Conservation (phyloP, 2,888 invertebrate species). For the Podabrus alpinus region DNA sequence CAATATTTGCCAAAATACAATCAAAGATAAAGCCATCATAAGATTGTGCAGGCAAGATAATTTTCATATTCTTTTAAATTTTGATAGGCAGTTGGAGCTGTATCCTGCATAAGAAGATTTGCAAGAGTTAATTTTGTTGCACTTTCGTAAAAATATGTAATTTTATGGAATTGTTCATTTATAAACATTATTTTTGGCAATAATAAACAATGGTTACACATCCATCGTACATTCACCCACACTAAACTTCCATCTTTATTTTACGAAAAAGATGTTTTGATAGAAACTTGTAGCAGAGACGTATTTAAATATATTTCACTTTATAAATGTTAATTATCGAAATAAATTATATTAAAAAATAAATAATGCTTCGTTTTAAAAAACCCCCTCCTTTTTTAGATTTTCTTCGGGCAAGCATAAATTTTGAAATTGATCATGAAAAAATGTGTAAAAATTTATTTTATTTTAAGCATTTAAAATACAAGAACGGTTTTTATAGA, state of each 20-base stretch:
- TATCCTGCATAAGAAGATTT: background rate
- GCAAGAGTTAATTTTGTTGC: background rate
- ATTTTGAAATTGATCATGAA: too few relatives aligned
- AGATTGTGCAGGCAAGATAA: constrained; percentile 12
- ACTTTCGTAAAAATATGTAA: background rate
- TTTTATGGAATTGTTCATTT: background rate
- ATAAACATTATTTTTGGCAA: background rate
- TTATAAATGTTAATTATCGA: too few relatives aligned
- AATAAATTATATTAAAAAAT: too few relatives aligned
- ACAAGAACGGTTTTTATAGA: too few relatives aligned
- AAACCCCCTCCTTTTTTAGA: too few relatives aligned
- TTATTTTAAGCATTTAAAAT: too few relatives aligned
- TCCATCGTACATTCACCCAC: background rate
- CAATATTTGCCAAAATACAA: constrained; percentile 11
- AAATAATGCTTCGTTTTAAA: too few relatives aligned
- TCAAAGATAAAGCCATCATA: constrained; percentile 22
- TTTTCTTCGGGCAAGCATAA: too few relatives aligned
- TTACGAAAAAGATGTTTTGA: background rate
- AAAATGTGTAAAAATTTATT: too few relatives aligned
- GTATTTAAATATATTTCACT: background rate
- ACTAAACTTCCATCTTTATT: constrained; percentile 2
- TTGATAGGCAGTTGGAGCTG: background rate
- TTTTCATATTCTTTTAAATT: constrained; percentile 20
- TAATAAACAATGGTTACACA: background rate
- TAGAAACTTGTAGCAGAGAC: background rate